A percentile compares a stretch with the other conserved stretches of the same genome.
phyloP scores from a whole-genome alignment of 2,797 vertebrate genomes.

The Psittacula echo region DNA sequence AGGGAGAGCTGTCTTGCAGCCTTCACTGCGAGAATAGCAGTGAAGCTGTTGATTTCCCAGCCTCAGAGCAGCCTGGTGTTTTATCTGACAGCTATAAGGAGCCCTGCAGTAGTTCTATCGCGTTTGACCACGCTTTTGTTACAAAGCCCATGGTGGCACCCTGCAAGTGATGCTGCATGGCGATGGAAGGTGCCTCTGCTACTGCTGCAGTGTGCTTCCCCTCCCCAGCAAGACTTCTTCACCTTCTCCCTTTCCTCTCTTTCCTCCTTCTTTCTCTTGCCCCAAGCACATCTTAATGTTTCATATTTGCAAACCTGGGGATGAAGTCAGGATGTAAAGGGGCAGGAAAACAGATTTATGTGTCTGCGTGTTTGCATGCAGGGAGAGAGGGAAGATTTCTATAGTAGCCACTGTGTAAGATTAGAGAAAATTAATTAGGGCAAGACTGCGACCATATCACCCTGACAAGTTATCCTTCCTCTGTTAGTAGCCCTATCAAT shows the following conservation, averaged over 20 bases:
- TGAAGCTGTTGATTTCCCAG: conserved; percentile 44
- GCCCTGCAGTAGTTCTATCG: conserved; percentile 26
- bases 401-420: neutral
- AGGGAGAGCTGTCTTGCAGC: neutral
- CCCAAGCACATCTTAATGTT: rapidly evolving
- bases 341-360: neutral
- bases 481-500: neutral
- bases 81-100: conserved; percentile 15
- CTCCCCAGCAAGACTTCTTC: neutral
- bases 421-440: neutral
- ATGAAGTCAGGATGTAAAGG: neutral
- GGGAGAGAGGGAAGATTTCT: neutral
- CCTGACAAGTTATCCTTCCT: neutral
- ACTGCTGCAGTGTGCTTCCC: neutral
- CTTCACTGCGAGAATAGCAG: neutral
- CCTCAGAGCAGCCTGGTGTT: conserved; percentile 46
- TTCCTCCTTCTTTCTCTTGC: neutral
- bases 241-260: neutral
- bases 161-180: neutral
- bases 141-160: conserved; percentile 20
- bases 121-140: conserved; percentile 14
- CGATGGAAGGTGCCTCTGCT: conserved; percentile 19
- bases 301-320: neutral
- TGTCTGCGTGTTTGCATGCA: neutral
- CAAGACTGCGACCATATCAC: neutral